Conservation (phyloP, 2,113 vertebrate species). For the Cyphomyrus discorhynchus region DNA sequence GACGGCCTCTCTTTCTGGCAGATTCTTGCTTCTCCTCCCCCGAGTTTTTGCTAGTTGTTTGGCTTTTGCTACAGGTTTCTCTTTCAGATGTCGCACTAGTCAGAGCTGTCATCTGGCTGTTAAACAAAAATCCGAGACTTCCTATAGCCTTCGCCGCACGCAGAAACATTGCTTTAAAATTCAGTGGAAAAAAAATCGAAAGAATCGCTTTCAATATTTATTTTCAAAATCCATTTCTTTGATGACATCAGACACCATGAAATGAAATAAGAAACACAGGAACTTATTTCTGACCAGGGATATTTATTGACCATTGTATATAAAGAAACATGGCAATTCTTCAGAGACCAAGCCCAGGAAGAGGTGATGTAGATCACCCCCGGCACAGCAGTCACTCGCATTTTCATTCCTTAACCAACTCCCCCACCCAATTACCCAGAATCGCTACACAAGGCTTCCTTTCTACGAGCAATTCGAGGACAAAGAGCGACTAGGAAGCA, state of each 20-base stretch:
- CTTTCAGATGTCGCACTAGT: background rate
- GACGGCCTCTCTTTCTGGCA: background rate
- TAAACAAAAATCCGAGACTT: background rate
- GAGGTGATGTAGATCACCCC: background rate
- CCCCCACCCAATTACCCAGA: background rate
- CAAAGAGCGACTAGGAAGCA: background rate
- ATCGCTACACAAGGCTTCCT: background rate
- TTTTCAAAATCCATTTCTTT: background rate
- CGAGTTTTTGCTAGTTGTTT: too few relatives aligned
- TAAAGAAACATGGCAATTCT: background rate
- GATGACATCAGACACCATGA: background rate
- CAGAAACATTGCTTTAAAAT: background rate
- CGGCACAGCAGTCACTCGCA: background rate
- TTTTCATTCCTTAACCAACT: background rate
- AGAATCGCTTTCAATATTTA: background rate
- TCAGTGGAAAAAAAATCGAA: background rate
- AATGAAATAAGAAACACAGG: background rate
- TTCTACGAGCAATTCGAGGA: background rate
- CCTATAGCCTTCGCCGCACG: background rate
- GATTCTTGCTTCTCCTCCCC: background rate
- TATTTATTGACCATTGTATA: background rate
- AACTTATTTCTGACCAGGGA: background rate
- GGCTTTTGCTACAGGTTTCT: background rate
- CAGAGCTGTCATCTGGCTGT: background rate
- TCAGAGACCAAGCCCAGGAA: background rate